Conservation (phyloP, 2,888 invertebrate species). For the Lysandra coridon region DNA sequence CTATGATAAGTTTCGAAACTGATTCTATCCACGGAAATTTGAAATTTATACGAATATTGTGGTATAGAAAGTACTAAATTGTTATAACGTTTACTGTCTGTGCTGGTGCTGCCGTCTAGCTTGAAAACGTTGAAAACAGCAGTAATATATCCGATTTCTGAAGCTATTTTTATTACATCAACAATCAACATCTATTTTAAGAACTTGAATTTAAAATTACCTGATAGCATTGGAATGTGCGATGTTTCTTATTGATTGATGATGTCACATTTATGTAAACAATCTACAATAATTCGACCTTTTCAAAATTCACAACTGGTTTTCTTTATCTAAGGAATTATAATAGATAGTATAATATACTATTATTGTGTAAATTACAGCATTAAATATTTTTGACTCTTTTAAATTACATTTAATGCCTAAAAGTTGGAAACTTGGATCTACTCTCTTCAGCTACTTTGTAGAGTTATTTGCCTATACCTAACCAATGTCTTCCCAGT, state of each 20-base stretch:
- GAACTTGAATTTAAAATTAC: background rate
- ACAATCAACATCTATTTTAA: background rate
- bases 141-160: too few relatives aligned
- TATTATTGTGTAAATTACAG: too few relatives aligned
- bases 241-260: constrained; percentile 10
- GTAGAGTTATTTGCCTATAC: too few relatives aligned
- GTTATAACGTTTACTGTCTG: too few relatives aligned
- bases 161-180: background rate
- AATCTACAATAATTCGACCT: background rate
- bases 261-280: background rate
- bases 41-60: background rate
- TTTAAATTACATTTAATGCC: too few relatives aligned
- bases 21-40: constrained; percentile 4
- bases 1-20: constrained; percentile 25
- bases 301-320: background rate
- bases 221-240: background rate
- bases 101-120: too few relatives aligned
- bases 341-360: background rate
- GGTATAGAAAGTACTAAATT: background rate
- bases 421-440: too few relatives aligned
- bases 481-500: too few relatives aligned
- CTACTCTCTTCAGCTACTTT: too few relatives aligned
- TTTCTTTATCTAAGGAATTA: background rate
- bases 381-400: too few relatives aligned
- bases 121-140: too few relatives aligned